These are phyloP conservation scores for Rhopilema esculentum DNA, from an alignment of 30 jellyfish, hydroid and myxozoan species.

Conservation along the genomic window DNA sequence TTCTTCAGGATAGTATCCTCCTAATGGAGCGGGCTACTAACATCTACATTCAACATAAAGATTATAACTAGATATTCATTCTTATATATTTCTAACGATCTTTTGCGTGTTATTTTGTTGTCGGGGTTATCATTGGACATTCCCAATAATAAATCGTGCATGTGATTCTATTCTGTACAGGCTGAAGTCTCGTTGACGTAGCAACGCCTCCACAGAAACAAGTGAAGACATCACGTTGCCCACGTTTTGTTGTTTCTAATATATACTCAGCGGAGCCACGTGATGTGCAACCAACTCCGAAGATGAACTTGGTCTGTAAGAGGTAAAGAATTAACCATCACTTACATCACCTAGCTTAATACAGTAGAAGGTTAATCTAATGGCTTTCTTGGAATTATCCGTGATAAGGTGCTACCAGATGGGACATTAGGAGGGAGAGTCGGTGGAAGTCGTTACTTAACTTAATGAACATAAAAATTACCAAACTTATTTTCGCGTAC, in stretches of 20 bases:
- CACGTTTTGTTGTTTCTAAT: conserved; percentile 6
- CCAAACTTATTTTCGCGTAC: too few relatives aligned
- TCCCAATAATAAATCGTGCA: conserved; percentile 80
- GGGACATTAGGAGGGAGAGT: too few relatives aligned
- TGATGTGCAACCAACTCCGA: conserved; percentile 72
- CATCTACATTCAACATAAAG: too few relatives aligned
- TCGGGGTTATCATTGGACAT: conserved; percentile 70
- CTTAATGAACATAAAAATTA: too few relatives aligned
- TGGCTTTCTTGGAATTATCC: too few relatives aligned
- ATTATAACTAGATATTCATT: too few relatives aligned
- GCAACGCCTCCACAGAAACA: conserved; percentile 82
- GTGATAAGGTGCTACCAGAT: too few relatives aligned
- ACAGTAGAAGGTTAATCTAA: neutral
- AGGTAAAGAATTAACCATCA: neutral
- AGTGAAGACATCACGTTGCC: conserved; percentile 41
- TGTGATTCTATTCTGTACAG: conserved; percentile 32
- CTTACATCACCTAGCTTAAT: neutral
- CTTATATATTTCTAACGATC: too few relatives aligned
- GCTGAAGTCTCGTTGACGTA: conserved; percentile 49
- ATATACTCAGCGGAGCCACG: conserved; percentile 79
- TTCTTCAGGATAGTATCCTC: too few relatives aligned
- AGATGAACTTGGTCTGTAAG: conserved; percentile 43
- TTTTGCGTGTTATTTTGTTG: too few relatives aligned
- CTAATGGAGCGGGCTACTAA: too few relatives aligned
- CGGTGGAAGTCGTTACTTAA: too few relatives aligned